Evolutionary conservation across 2,888 invertebrate species (phyloP), one percentile per base, ranked within the genome.

Genomic region (Timema podura): DNA sequence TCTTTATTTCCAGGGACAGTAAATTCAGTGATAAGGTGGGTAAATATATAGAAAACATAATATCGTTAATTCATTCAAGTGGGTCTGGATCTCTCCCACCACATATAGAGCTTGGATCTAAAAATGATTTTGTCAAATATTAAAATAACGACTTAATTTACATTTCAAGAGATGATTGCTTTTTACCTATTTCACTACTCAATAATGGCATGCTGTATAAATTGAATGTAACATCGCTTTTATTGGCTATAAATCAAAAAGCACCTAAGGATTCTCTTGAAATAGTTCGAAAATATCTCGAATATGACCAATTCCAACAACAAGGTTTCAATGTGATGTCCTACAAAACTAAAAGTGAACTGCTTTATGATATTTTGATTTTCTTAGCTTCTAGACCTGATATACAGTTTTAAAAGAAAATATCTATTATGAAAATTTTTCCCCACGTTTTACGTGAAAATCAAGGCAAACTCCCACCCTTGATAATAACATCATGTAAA

Each of bases 351-450:
- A 49, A 45, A 59, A 49, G 65, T 16, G 48, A 45, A 51, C 8
- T 69, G 6, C 30, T 69, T 49, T 65, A 65, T 44, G 51, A 69
- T 8, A n/a, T 69, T 15, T 15, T 69, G 3, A 13, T 65, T 13
- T 65, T 65, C 48, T n/a, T 69, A 8, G 51, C 69, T 7, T 16
- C 15, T 5, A 69, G 66, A 16, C 65, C 65, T 44, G 13, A 65
- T 10, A 16, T 69, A 5, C 46, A 65, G 44, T 11, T 45, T 44
- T 16, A 65, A 16, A 16, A 54, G 10, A 65, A 65, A 11, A 45
- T 57, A n/a, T 30, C 65, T 9, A 54, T 65, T 11, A 49, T 16
- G 2, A 44, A 54, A 16, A 13, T 65, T 8, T 3, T 69, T 7
- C 69, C 69, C n/a, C 65, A 65, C 49, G 51, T 69, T 13, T 15